Conservation (phyloP, 2,113 vertebrate genomes). For the Quiscalus mexicanus region DNA sequence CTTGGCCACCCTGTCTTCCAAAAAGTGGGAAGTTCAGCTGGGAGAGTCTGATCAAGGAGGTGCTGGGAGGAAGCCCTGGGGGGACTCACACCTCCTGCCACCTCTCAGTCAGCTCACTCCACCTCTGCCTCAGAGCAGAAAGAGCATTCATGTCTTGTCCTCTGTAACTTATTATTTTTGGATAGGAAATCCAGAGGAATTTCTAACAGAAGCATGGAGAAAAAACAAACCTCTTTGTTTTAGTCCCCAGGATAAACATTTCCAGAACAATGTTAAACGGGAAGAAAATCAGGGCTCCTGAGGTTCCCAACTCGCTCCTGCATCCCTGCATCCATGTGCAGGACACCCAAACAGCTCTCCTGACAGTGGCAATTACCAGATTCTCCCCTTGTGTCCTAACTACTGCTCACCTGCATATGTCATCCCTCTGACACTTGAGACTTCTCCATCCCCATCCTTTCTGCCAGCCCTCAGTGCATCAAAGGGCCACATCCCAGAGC, state of each 20-base stretch:
- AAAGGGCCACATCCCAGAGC: not conserved
- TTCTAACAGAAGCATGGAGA: not conserved
- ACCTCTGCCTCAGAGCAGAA: not conserved
- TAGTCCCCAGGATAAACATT: not conserved
- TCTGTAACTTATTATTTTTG: slow-evolving; percentile 13
- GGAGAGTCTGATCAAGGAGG: not conserved
- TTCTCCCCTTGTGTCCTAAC: rapidly evolving
- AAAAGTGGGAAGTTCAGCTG: not conserved
- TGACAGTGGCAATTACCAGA: not conserved
- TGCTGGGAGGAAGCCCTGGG: not conserved
- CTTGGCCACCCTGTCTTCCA: not conserved
- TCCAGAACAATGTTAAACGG: not conserved
- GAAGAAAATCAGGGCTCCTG: not conserved
- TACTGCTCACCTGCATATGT: not conserved
- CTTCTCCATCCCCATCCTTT: not conserved
- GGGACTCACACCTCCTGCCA: rapidly evolving
- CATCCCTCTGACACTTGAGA: not conserved
- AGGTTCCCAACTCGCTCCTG: rapidly evolving
- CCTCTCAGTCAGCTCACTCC: not conserved
- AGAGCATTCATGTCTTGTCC: not conserved
- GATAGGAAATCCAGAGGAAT: slow-evolving; percentile 29
- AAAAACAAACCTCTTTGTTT: slow-evolving; percentile 5
- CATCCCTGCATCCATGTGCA: not conserved
- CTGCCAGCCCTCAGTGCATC: rapidly evolving
- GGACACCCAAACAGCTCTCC: not conserved